phyloP scores from a whole-genome alignment of 2,797 vertebrate genomes.

The Antrozous pallidus region DNA sequence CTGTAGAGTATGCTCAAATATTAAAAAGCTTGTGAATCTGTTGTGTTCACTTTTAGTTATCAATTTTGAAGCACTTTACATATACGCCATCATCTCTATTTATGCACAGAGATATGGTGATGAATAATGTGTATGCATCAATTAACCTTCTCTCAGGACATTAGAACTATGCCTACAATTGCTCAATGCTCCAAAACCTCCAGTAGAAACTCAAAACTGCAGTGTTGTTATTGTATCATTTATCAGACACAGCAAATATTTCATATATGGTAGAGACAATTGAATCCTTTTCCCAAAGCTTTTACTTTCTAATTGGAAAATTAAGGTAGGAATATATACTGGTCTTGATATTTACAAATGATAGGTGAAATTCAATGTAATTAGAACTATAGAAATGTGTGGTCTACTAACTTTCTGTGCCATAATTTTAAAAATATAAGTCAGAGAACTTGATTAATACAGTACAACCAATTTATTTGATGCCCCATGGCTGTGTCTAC shows the following conservation, averaged over 20 bases:
- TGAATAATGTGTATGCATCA: background rate
- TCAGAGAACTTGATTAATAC: background rate
- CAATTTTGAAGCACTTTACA: background rate
- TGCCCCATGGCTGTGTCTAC: background rate
- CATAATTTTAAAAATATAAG: background rate
- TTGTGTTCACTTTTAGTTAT: background rate
- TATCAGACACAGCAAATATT: constrained; percentile 3
- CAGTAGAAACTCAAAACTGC: background rate
- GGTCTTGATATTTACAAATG: constrained; percentile 3
- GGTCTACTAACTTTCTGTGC: background rate
- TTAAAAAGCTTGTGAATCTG: background rate
- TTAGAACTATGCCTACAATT: background rate
- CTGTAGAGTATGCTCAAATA: background rate
- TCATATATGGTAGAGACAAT: background rate
- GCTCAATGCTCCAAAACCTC: background rate
- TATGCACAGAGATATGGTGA: background rate
- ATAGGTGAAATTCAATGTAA: background rate
- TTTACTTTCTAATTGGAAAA: constrained; percentile 11
- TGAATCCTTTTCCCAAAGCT: background rate
- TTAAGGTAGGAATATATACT: background rate
- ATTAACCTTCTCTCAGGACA: background rate
- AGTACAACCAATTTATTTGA: background rate
- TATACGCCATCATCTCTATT: background rate
- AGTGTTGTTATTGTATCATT: background rate
- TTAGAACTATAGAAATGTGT: background rate